Evolutionary conservation across 2,113 vertebrate genomes (phyloP), one percentile per base, ranked within the genome.

Genomic region (Campylomormyrus numenius): DNA sequence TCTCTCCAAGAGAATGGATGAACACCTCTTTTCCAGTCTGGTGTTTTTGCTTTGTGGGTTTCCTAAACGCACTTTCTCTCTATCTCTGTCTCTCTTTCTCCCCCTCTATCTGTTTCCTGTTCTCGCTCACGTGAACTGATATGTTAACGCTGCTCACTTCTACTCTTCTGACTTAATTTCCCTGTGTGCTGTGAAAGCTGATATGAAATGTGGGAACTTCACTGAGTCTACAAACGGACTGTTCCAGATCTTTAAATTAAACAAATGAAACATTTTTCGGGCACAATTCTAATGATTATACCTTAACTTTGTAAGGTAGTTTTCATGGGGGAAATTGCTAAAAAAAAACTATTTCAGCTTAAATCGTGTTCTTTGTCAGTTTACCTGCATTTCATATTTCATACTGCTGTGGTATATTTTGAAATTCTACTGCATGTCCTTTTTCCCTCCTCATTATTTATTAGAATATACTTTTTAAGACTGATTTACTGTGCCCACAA

Each of bases 401-500:
- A 70, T 31, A 70, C 95, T 94, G 92, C 93, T 95, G 93, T 94
- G 95, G 95, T 96, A 90, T 94, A 95, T 93, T 94, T 95, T 92
- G 66, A 92, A 93, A 93, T 94, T 96, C 94, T 97, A 93, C 94
- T 97, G 97, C 98, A 98, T 98, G 97, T 94, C 92, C 95, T 94
- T 95, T 90, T 92, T 92, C 95, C 94, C 92, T 93, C 95, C 94
- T 95, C 93, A 94, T 91, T 93, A 92, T 91, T 93, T 93, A 93
- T 94, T 94, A 88, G 35, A 90, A 96, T 95, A 96, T 95, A 95
- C 94, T 96, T 95, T 96, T 95, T 95, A 93, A 97, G 96, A 96
- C 97, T 95, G 96, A 98, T 97, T 96, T 98, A 97, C 96, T 96
- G 96, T 96, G 94, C 96, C 97, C 97, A 96, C 96, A 96, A 97